Percentiles rank a stretch among this genome's conserved stretches.
Evolutionary conservation across 2,797 vertebrate species (phyloP).

Genomic region (Protosalanx chinensis): DNA sequence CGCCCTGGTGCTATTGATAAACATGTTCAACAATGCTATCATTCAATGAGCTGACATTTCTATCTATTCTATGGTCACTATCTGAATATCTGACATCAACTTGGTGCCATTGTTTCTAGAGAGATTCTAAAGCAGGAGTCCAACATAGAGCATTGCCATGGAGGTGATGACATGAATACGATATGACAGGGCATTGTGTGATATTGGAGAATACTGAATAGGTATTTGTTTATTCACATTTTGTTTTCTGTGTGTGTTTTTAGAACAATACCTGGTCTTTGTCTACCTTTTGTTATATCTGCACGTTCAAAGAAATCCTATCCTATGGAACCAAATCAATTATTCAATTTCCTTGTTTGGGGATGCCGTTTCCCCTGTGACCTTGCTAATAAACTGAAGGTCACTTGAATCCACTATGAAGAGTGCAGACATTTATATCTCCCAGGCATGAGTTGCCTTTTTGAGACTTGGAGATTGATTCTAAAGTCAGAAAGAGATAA

Average conservation of each 20-base stretch:
- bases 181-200: too few relatives aligned
- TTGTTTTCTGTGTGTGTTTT: neutral
- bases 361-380: neutral
- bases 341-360: neutral
- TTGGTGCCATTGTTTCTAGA: neutral
- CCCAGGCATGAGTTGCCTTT: neutral
- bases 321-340: neutral
- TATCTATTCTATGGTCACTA: neutral
- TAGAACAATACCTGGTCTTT: neutral
- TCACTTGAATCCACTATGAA: neutral
- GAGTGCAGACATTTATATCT: neutral
- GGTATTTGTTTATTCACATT: too few relatives aligned
- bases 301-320: neutral
- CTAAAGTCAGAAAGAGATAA: neutral
- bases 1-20: constrained; percentile 33
- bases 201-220: too few relatives aligned
- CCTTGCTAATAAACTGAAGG: neutral
- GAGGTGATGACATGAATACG: neutral
- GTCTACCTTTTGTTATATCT: neutral
- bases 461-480: neutral
- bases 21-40: constrained; percentile 45
- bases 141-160: neutral
- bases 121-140: neutral
- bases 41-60: constrained; percentile 41
- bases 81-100: neutral